Base-by-base conservation (phyloP, 2,797 vertebrate species). In the Nyctalus aviator region DNA sequence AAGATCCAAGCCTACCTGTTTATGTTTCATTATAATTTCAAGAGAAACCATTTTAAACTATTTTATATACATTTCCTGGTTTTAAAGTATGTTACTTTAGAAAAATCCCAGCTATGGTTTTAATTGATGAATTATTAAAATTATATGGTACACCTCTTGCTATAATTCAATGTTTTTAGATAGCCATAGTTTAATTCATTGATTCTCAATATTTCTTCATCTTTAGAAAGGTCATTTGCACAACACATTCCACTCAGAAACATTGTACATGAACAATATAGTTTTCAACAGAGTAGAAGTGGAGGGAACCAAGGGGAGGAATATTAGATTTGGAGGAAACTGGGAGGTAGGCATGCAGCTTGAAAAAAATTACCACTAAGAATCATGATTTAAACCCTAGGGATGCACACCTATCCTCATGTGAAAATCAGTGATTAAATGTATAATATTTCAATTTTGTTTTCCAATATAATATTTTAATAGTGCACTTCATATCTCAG, bases 81-180 rank as follows among this genome's bases (percentile, higher is more conserved):
- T 86, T 81, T 57, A 92, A 88, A 55, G 18, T 53, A n/a, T 90
- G 46, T 75, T 86, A 81, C 90, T 90, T 92, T 73, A 72, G 21
- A n/a, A 53, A 30, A 93, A 53, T 0, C 1, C 10, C n/a, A 37
- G 8, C 14, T 94, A 44, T 7, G 6, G 5, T 57, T 82, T 94
- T 90, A 86, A 88, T 48, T 87, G 78, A 76, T 57, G 35, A 92
- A 59, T 64, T 50, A 78, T 68, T 93, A 92, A 92, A 94, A 88
- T 68, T 75, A 30, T 35, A 62, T 15, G 68, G 13, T 53, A 85
- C 57, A 83, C 0, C 8, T 79, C 15, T 81, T 88, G 46, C 62
- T 66, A 79, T 77, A 84, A 82, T 37, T 88, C 32, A 93, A 25
- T 62, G 35, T 32, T 94, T 91, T 66, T 64, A 79, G 68, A 69